Base-by-base conservation (phyloP, 2,797 vertebrate species). In the Pogonophryne albipinna region DNA sequence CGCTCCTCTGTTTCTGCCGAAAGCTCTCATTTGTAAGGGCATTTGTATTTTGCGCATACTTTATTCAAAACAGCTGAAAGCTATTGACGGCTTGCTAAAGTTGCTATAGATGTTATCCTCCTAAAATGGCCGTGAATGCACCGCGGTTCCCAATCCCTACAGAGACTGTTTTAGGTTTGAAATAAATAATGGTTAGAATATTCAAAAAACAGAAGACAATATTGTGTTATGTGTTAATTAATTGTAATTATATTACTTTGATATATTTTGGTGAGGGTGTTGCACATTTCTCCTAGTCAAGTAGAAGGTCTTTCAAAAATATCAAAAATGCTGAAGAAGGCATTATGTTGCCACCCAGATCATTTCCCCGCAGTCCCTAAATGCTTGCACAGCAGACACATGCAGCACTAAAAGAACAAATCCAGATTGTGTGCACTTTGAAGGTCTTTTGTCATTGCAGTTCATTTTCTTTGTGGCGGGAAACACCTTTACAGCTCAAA, bases 361-460 rank as follows among this genome's bases (percentile, higher is more conserved):
- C 0, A 68, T 60, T 73, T 58, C 49, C 15, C 19, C 61, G 52
- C 56, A 66, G 38, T 47, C 56, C 67, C 64, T 76, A 42, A 77
- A 78, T 20, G 63, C 55, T 86, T 80, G 81, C 77, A 85, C 78
- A 81, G 70, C 71, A 74, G 45, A 84, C 52, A 63, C 27, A 52
- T 14, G 17, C 12, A 52, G 74, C 87, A 76, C 49, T 72, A 66
- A 77, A 51, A 64, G 42, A 44, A 69, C 27, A 62, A 49, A 47
- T 16, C 47, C 70, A 65, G 51, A 55, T 10, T 45, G 61, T 47
- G 31, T 70, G 20, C 19, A 16, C 10, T 61, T 60, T 58, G 16
- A 45, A 15, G 41, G 50, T 74, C 56, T 79, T 71, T 65, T 38
- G 56, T 87, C 53, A 52, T 38, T 77, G 50, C 66, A 64, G 41